Conservation (phyloP, 2,113 vertebrate species). For the Elaphurus davidianus region DNA sequence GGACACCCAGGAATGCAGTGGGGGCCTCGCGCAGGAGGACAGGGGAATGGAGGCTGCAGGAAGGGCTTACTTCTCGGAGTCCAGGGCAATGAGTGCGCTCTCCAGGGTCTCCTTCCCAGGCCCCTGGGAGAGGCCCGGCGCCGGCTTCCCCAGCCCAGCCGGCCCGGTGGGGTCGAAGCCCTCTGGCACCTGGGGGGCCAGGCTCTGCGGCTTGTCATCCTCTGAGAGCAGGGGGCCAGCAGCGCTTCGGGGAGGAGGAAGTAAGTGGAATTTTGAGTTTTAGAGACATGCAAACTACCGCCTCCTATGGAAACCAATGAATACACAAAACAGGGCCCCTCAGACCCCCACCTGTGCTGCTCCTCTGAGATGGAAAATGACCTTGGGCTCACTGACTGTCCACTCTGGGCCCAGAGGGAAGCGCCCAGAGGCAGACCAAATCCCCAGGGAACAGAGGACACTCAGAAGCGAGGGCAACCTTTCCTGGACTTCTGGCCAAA, state of each 20-base stretch:
- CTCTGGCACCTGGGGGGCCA: constrained; percentile 71
- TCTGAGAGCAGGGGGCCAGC: constrained; percentile 75
- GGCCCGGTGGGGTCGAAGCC: constrained; percentile 81
- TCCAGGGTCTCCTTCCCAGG: constrained; percentile 93
- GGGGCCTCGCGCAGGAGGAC: fast-evolving
- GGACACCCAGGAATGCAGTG: fast-evolving
- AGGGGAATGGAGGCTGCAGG: background rate
- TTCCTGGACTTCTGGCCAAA: too few species aligned
- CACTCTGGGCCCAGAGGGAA: too few species aligned
- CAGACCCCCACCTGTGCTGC: too few species aligned
- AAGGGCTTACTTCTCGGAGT: constrained; percentile 93
- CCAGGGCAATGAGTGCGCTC: constrained; percentile 91
- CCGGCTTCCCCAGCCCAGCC: constrained; percentile 79
- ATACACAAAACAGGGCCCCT: background rate
- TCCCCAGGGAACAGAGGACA: background rate
- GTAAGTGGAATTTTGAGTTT: background rate
- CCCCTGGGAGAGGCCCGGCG: constrained; percentile 78
- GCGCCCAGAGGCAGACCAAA: background rate
- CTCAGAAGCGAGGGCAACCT: too few species aligned
- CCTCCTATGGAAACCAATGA: background rate
- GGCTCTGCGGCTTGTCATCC: constrained; percentile 88
- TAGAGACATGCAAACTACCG: background rate
- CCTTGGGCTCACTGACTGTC: background rate
- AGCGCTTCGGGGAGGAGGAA: constrained; percentile 76
- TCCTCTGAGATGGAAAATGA: background rate